Evolutionary conservation across 2,888 invertebrate species (phyloP).

Genomic region (Thysanoteuthis rhombus): DNA sequence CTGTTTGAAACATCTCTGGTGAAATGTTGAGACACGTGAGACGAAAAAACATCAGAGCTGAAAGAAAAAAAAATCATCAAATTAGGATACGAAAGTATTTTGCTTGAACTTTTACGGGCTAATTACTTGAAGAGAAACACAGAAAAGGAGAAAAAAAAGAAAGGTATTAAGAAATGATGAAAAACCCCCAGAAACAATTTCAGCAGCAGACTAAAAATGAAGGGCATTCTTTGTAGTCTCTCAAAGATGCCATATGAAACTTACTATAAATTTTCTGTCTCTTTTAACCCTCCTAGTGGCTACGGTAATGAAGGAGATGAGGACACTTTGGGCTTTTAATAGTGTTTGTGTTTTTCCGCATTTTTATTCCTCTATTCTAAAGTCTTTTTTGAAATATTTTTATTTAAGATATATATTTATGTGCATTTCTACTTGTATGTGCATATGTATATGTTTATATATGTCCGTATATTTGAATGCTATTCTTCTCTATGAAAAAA

Average conservation of each 20-base stretch:
- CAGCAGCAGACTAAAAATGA: not conserved
- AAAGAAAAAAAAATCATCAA: not conserved
- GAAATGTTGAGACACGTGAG: not conserved
- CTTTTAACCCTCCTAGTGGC: not conserved
- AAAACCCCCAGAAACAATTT: too few relatives aligned
- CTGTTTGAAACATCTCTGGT: not conserved
- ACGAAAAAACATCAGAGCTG: too few relatives aligned
- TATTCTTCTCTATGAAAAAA: too few relatives aligned
- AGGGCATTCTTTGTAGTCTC: not conserved
- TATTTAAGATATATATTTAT: too few relatives aligned
- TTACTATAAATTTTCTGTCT: not conserved
- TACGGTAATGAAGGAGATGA: not conserved
- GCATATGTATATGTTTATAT: too few relatives aligned
- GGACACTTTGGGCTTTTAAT: not conserved
- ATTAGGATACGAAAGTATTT: not conserved
- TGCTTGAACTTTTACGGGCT: not conserved
- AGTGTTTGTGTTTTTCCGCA: too few relatives aligned
- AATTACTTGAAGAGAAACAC: not conserved
- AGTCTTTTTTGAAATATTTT: too few relatives aligned
- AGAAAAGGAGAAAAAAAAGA: not conserved
- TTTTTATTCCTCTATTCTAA: too few relatives aligned
- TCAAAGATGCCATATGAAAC: too few relatives aligned
- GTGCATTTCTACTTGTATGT: too few relatives aligned
- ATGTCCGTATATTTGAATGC: too few relatives aligned
- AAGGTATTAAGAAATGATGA: not conserved